Evolutionary conservation across 2,113 vertebrate species (phyloP).

Genomic region (Xerus inauris): DNA sequence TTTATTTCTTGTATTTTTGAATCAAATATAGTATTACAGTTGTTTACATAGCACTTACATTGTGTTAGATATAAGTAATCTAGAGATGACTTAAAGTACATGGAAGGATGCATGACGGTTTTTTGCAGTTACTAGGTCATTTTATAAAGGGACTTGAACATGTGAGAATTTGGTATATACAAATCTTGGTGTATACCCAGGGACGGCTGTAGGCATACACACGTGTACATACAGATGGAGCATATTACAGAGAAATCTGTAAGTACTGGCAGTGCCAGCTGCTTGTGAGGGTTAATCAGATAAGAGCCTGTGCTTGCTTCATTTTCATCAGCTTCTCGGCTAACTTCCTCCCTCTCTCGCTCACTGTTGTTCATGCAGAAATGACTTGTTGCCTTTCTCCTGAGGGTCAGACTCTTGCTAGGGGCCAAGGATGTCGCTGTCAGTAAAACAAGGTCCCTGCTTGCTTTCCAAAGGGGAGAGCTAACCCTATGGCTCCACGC

Average conservation of each 20-base stretch:
- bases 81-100: background rate
- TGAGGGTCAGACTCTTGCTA: background rate
- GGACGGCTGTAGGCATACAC: no score
- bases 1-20: background rate
- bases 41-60: background rate
- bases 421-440: background rate
- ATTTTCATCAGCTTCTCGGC: no score
- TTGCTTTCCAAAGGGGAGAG: background rate
- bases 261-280: background rate
- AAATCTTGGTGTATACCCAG: background rate
- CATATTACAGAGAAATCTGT: background rate
- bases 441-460: background rate
- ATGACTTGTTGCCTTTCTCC: no score
- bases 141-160: background rate
- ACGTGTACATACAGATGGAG: background rate
- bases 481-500: accelerated
- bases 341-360: background rate
- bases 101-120: background rate
- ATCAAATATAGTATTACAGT: background rate
- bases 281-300: background rate
- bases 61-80: no score
- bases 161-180: background rate
- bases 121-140: background rate
- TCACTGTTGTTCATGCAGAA: background rate
- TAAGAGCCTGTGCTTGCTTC: background rate